Evolutionary conservation across 2,113 vertebrate genomes (phyloP), one percentile per base, ranked within the genome.

Genomic region (Bubalus kerabau): DNA sequence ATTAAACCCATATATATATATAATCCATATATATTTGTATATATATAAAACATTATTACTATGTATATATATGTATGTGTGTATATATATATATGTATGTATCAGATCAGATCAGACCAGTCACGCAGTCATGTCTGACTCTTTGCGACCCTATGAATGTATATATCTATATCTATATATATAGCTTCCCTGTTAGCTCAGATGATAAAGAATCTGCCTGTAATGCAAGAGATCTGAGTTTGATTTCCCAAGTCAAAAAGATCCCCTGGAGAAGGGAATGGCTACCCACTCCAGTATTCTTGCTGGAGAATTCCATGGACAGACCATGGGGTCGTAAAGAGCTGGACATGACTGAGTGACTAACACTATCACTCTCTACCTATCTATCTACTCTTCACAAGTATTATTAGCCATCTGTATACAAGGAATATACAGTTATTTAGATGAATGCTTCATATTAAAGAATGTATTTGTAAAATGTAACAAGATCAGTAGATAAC

Each of bases 381-480:
- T 62, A 1, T 62, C 7, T 36, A 11, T 67, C 32, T 71, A 36
- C 17, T 71, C 15, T 80, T 48, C 76, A 78, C 76, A 78, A 30
- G 26, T 17, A 48, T 48, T 30, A 80, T 30, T 30, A n/a, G 0
- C n/a, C 4, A 17, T 15, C 96, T 85, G 89, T 98, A 95, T 99
- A 98, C 94, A 98, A 98, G 96, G 97, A 74, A 71, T 97, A 98
- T 97, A 96, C 85, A 98, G 87, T 98, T 98, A 98, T 98, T 98
- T 98, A 98, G 98, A 97, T 98, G 98, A 98, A 97, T 98, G 98
- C 99, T 99, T 99, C 98, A 97, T 98, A 98, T 99, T 98, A 97
- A 98, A 98, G 98, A 99, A 99, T 98, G 98, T 99, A 99, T 98
- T 98, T 99, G 98, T 99, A 99, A 98, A 99, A 98, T 98, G 98